These are phyloP conservation scores for Amyelois transitella DNA, from an alignment of 1,140 invertebrate genomes.

Conservation along the genomic window DNA sequence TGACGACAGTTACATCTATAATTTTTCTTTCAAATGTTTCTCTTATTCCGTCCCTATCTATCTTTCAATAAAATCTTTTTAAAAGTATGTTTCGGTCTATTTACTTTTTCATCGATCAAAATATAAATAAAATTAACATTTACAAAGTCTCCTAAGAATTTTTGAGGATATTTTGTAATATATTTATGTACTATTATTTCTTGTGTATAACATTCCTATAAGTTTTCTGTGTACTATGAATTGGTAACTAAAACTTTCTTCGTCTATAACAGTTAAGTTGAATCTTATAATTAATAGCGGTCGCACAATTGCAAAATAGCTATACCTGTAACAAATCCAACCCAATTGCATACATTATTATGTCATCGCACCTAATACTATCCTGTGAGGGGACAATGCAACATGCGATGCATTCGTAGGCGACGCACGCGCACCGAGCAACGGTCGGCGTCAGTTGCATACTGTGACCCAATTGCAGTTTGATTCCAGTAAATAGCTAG, in stretches of 20 bases:
- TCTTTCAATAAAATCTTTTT: background rate
- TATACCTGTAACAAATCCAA: slow-evolving; percentile 13
- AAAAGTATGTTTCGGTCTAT: background rate
- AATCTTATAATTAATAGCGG: background rate
- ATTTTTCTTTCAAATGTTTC: background rate
- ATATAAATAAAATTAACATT: too few relatives aligned
- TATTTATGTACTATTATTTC: background rate
- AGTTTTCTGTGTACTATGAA: background rate
- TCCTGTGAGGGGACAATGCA: slow-evolving; percentile 39
- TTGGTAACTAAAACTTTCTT: background rate
- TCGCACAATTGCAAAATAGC: background rate
- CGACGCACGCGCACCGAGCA: slow-evolving; percentile 45
- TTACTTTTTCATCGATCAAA: background rate
- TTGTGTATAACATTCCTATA: too few relatives aligned
- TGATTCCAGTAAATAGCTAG: slow-evolving; percentile 26
- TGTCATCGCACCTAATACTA: slow-evolving; percentile 38
- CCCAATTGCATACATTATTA: slow-evolving; percentile 28
- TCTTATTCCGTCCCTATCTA: background rate
- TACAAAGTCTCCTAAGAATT: background rate
- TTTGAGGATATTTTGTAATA: background rate
- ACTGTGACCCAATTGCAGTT: slow-evolving; percentile 50
- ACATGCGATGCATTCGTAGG: slow-evolving; percentile 45
- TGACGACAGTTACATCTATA: background rate
- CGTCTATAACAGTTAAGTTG: background rate
- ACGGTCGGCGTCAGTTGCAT: slow-evolving; percentile 32